Evolutionary conservation across 2,888 invertebrate genomes (phyloP), one percentile per base, ranked within the genome.

Genomic region (Cartodere bifasciata): DNA sequence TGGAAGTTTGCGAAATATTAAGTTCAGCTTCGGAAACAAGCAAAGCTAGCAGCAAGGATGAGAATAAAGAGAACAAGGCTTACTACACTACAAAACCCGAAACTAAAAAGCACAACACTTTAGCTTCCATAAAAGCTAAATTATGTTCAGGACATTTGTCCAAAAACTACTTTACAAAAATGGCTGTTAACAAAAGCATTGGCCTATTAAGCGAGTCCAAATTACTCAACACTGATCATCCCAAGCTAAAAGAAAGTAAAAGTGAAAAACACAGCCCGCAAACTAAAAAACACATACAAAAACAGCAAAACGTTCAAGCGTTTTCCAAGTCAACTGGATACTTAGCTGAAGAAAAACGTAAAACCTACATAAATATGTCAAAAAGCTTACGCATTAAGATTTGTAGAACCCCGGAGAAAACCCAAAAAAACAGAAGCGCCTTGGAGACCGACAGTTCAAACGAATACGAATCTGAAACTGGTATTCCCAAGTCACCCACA

Each of bases 391-490:
- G 60, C 21, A 62, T 63, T 16, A 58, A 57, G 45, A 62, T 62
- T 17, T 58, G 59, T 40, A 52, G 53, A 32, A 55, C 50, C 35
- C 54, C 56, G 3, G 47, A 49, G 17, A 40, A 43, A 10, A 48
- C 46, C 22, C 28, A 34, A 11, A 46, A 40, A 20, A 48, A 46
- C 23, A 42, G 44, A 12, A 53, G 53, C 31, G 44, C 53, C 9
- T 40, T 65, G 28, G 65, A 64, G 46, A 64, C 64, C 1, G 64
- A 65, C 39, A 64, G 64, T 45, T 63, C 63, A 5, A 64, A 65
- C 42, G 67, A 68, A 42, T 67, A 65, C 46, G 68, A 68, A 52
- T 65, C 66, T n/a, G 68, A 68, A 46, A 67, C 67, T 1, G 68
- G 67, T 3, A 67, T 68, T 26, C 67, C 67, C 7, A 65, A 65